Base-by-base conservation (phyloP, 2,113 vertebrate genomes). In the Sinocyclocheilus grahami region DNA sequence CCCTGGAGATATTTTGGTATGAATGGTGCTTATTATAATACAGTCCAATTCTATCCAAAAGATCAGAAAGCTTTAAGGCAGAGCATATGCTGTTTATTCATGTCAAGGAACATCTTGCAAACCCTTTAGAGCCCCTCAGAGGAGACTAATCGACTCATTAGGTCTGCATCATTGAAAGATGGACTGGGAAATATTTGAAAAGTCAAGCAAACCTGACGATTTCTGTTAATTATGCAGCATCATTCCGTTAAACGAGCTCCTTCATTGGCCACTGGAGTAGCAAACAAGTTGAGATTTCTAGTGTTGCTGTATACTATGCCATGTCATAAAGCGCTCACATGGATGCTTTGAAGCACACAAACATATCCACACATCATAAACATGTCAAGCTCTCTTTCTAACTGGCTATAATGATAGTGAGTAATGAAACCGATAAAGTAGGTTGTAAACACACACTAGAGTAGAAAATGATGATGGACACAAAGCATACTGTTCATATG, bases 121-220 rank as follows among this genome's bases (percentile, higher is more conserved):
- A 83, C 55, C 87, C 92, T 91, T 75, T 78, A 22, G 12, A 33
- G 67, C 89, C 94, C 88, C 90, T 92, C 86, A 87, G 89, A 91
- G 91, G 92, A 94, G 95, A 95, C 86, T 93, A 93, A 92, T 84
- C 88, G 89, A 93, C 89, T 95, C 85, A 87, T 95, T 95, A 93
- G 92, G 86, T 87, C 16, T 88, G 85, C 88, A 92, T 89, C 84
- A 82, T 89, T 91, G 92, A 86, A 92, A 94, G 94, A 93, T 90
- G 89, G 87, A 87, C 89, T 86, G 84, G 94, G 87, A 91, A 90
- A 46, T 89, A 78, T 85, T 63, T 92, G 89, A 90, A 90, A 78
- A 86, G 84, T 90, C 94, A 92, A 82, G 82, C 87, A 90, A 90
- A 93, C 92, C 89, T 83, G 88, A 63, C 86, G 82, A 92, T 94